Base-by-base conservation (phyloP, 92 coral and sea anemone species). In the Palythoa grandiflora region DNA sequence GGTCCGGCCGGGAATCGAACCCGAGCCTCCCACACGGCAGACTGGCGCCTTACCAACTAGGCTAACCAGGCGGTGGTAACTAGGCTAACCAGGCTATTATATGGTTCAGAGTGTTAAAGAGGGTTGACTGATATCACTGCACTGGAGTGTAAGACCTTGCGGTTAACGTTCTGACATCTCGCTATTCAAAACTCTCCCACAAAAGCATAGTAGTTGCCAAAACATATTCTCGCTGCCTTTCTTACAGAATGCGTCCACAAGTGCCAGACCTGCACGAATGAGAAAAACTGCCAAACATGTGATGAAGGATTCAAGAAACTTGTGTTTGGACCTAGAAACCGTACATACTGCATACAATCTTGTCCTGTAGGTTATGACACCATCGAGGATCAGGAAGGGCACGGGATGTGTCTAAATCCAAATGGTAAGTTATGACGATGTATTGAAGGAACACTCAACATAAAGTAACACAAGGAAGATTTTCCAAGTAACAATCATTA, bases 291-390 rank as follows among this genome's bases (percentile, higher is more conserved):
- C 14, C 61, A 81, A 66, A 47, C n/a, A 52, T 81, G 86, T 52
- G 52, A 66, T 6, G 60, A 21, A 21, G 75, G 86, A 21, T 81
- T 66, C 44, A 81, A 66, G 60, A 81, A 40, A 20, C 74, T 63
- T 1, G 19, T 39, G 36, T 19, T 19, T 28, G 60, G 16, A 13
- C 75, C 13, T 14, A 38, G 38, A 12, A 5, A 44, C 53, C 59
- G 73, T 20, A 65, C 86, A 28, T 48, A 81, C 35, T 81, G 86
- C 35, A 44, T 81, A 11, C 60, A 57, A 71, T 48, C 47, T 44
- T 81, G 86, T 35, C 86, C 86, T 37, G 28, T 81, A n/a, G 86
- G 86, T 7, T 81, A 81, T 19, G 86, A 81, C 47, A 81, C 86
- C 15, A 66, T 66, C 4, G 86, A 81, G 75, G 86, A 66, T 47